These are phyloP conservation scores for Todiramphus saurophagus DNA, from an alignment of 2,113 vertebrate species.

Conservation along the genomic window DNA sequence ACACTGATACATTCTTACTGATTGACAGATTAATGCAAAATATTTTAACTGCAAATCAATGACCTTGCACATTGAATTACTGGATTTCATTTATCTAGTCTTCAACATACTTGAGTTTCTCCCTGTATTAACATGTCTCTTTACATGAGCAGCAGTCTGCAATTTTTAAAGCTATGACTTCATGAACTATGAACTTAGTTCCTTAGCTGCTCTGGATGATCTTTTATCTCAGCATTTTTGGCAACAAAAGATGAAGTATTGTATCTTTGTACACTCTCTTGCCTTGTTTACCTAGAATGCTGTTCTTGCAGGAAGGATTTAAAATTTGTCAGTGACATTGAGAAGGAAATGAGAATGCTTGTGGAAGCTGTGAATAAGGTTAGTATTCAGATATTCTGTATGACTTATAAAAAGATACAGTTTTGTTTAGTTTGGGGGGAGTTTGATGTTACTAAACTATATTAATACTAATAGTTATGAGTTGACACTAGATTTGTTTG, in stretches of 20 bases:
- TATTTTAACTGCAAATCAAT: neutral
- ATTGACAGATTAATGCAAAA: neutral
- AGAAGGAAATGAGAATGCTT: conserved; percentile 91
- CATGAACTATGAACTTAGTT: neutral
- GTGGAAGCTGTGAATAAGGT: conserved; percentile 95
- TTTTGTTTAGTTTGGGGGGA: neutral
- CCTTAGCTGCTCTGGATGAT: neutral
- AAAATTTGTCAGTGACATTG: conserved; percentile 92
- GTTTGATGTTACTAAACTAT: neutral
- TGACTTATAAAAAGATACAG: neutral
- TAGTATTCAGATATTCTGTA: conserved; percentile 35
- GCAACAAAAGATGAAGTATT: neutral
- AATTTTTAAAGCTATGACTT: neutral
- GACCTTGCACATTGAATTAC: neutral
- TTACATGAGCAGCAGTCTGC: neutral
- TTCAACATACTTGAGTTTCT: neutral
- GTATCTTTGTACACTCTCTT: neutral
- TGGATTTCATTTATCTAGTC: neutral
- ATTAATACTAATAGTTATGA: neutral
- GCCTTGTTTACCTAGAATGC: neutral
- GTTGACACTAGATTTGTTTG: neutral
- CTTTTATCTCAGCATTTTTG: neutral
- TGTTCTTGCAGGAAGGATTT: conserved; percentile 87
- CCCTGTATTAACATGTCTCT: neutral
- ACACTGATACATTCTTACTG: too few species aligned